Conservation (phyloP, 2,797 vertebrate genomes). For the Poecilia gillii region DNA sequence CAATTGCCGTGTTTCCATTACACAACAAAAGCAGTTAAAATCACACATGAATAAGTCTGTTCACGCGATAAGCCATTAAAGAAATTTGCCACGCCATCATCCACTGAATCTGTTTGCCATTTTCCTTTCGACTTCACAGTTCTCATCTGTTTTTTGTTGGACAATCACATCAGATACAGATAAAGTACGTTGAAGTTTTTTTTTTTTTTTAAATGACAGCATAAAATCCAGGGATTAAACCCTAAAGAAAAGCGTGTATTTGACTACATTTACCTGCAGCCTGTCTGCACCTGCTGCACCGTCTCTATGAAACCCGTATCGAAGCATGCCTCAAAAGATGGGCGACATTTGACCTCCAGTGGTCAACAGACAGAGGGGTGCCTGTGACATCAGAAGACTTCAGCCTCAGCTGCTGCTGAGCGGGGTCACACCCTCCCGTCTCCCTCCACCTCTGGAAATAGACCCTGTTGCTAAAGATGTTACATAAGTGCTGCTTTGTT, state of each 20-base stretch:
- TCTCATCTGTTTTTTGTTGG: neutral
- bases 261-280: neutral
- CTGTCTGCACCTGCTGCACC: constrained; percentile 47
- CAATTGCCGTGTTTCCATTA: no score
- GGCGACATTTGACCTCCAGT: constrained; percentile 45
- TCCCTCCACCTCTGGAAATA: constrained; percentile 71
- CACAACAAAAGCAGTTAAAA: no score
- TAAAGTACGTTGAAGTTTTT: neutral
- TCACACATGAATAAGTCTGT: no score
- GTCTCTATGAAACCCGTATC: constrained; percentile 11
- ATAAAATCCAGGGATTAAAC: neutral
- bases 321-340: constrained; percentile 3
- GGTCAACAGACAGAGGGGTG: constrained; percentile 43
- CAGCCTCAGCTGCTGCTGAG: constrained; percentile 59
- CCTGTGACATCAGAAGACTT: constrained; percentile 30
- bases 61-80: no score
- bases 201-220: neutral
- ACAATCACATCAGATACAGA: neutral
- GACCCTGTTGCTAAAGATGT: constrained; percentile 55
- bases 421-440: constrained; percentile 41
- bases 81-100: no score
- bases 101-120: neutral
- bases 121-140: neutral
- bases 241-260: neutral
- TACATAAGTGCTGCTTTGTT: constrained; percentile 58